Percentiles rank a stretch among this genome's conserved stretches.
These are phyloP conservation scores for Caenorhabditis doughertyi DNA, from an alignment of 2,888 invertebrate species.

Conservation along the genomic window DNA sequence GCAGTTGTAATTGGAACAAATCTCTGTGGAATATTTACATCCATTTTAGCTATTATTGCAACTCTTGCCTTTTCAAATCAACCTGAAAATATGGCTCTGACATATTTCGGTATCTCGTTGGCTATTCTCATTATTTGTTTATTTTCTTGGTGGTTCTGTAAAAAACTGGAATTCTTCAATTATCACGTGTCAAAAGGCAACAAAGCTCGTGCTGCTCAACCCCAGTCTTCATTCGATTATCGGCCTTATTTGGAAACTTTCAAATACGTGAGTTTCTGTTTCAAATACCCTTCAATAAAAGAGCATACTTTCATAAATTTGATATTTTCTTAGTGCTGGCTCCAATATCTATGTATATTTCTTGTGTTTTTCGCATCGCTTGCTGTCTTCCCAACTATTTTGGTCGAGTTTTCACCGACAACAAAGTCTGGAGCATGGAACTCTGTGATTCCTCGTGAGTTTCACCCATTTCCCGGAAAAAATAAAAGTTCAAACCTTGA, in stretches of 20 bases:
- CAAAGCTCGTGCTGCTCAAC: conserved; percentile 35
- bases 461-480: too few species aligned
- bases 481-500: not conserved
- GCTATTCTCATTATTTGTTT: conserved; percentile 93
- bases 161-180: conserved; percentile 86
- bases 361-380: conserved; percentile 94
- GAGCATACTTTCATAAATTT: too few species aligned
- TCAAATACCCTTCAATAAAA: too few species aligned
- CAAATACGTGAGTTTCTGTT: conserved; percentile 55
- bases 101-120: conserved; percentile 96
- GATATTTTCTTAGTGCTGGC: conserved; percentile 84
- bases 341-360: conserved; percentile 94
- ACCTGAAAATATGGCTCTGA: conserved; percentile 89
- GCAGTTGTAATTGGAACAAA: conserved; percentile 89
- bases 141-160: conserved; percentile 95
- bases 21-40: conserved; percentile 82
- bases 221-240: conserved; percentile 29
- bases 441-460: conserved; percentile 60
- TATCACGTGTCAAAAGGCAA: conserved; percentile 65
- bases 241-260: conserved; percentile 60
- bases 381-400: conserved; percentile 92
- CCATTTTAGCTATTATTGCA: conserved; percentile 79
- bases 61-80: conserved; percentile 65
- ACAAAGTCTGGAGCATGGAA: conserved; percentile 26
- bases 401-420: conserved; percentile 86